Conservation (phyloP, 2,888 invertebrate species). For the Morpho helenor region DNA sequence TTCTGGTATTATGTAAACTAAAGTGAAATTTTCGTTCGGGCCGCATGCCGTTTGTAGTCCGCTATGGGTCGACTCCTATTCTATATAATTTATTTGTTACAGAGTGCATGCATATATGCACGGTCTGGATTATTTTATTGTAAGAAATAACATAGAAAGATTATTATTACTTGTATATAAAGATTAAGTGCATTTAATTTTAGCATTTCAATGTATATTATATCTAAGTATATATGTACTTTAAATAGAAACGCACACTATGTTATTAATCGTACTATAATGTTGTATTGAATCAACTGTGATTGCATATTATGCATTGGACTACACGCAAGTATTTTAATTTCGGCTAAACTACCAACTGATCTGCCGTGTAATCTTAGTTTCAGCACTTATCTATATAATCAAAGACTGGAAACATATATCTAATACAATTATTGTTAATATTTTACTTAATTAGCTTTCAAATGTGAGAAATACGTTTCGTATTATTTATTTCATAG, state of each 20-base stretch:
- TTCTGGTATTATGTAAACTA: no score
- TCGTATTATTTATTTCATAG: conserved; percentile 11
- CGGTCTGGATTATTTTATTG: no score
- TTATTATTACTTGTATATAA: not conserved
- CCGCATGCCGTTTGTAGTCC: no score
- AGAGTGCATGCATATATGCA: no score
- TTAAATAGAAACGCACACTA: conserved; percentile 15
- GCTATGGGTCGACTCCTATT: no score
- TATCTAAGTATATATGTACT: conserved; percentile 4
- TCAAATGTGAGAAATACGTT: conserved; percentile 5
- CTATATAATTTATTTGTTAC: no score
- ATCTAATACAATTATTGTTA: conserved; percentile 13
- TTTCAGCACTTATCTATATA: conserved; percentile 10
- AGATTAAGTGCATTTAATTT: conserved; percentile 21
- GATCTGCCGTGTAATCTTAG: conserved; percentile 4
- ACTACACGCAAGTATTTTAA: conserved; percentile 3
- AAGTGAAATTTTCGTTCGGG: no score
- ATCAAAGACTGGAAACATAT: conserved; percentile 12
- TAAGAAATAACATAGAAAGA: no score
- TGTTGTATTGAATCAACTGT: conserved; percentile 12
- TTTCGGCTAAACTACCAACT: conserved; percentile 6
- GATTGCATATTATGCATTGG: conserved; percentile 8
- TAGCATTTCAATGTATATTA: conserved; percentile 15
- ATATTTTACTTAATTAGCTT: conserved; percentile 16
- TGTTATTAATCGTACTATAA: conserved; percentile 7